phyloP scores from a whole-genome alignment of 2,888 invertebrate species.

The Bimastos eiseni region DNA sequence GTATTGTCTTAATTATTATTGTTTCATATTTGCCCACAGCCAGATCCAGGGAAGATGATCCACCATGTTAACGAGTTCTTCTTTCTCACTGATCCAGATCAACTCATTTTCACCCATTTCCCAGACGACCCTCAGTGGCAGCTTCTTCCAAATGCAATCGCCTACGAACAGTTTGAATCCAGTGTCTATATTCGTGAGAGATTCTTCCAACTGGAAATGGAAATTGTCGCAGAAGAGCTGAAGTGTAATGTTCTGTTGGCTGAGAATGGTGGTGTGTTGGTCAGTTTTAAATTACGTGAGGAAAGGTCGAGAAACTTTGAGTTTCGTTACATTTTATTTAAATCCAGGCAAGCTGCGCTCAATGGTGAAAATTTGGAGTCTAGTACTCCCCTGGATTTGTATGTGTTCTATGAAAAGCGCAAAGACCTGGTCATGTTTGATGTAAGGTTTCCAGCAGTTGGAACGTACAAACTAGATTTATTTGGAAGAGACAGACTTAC shows the following conservation, averaged over 20 bases:
- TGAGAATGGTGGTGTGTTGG: slow-evolving; percentile 51
- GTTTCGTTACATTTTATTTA: slow-evolving; percentile 56
- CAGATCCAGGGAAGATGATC: slow-evolving; percentile 48
- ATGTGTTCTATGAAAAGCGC: slow-evolving; percentile 55
- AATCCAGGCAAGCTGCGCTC: slow-evolving; percentile 8
- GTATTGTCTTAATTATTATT: too few relatives aligned
- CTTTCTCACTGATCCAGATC: slow-evolving; percentile 58
- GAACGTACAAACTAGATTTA: slow-evolving; percentile 57
- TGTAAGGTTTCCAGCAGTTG: slow-evolving; percentile 51
- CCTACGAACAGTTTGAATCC: slow-evolving; percentile 50
- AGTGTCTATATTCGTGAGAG: slow-evolving; percentile 57
- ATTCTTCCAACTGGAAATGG: slow-evolving; percentile 53
- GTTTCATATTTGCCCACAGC: too few relatives aligned
- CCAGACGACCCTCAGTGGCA: slow-evolving; percentile 58
- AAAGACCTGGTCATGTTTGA: slow-evolving; percentile 49
- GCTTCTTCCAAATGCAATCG: slow-evolving; percentile 50
- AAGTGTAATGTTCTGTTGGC: slow-evolving; percentile 49
- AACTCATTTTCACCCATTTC: slow-evolving; percentile 56
- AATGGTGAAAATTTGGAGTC: slow-evolving; percentile 30
- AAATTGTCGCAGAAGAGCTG: slow-evolving; percentile 47
- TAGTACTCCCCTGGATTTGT: slow-evolving; percentile 52
- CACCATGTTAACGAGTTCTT: slow-evolving; percentile 59
- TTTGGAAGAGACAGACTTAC: slow-evolving; percentile 53
- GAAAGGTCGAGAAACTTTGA: slow-evolving; percentile 48
- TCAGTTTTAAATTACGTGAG: slow-evolving; percentile 51